These are phyloP conservation scores for Physella acuta DNA, from an alignment of 1,140 invertebrate species.

Conservation along the genomic window DNA sequence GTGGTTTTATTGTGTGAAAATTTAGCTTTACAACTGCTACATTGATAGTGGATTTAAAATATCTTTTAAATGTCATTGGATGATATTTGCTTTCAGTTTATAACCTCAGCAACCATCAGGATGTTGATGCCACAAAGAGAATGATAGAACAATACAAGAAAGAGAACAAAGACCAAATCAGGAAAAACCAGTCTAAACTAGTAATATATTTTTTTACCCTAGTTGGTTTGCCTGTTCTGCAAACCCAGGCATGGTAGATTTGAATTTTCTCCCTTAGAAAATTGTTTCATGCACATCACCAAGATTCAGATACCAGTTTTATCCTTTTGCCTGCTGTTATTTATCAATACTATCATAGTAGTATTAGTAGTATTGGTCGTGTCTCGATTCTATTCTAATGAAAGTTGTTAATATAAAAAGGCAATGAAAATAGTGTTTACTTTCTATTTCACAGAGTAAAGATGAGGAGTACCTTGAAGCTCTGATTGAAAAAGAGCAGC, in stretches of 20 bases:
- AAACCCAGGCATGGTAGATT: no score
- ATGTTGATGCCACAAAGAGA: slow-evolving; percentile 85
- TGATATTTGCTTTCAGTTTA: slow-evolving; percentile 67
- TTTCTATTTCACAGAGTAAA: slow-evolving; percentile 57
- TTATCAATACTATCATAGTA: no score
- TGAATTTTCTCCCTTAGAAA: no score
- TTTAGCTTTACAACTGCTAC: no score
- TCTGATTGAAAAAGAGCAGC: slow-evolving; percentile 78
- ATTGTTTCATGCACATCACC: no score
- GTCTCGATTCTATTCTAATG: not conserved
- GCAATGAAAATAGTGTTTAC: no score
- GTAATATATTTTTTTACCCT: no score
- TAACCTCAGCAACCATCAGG: slow-evolving; percentile 88
- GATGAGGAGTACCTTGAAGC: slow-evolving; percentile 74
- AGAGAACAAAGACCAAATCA: slow-evolving; percentile 87
- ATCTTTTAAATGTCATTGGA: not conserved
- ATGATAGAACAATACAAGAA: slow-evolving; percentile 92
- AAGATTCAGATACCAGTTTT: no score
- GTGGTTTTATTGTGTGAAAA: no score
- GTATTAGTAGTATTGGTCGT: not conserved
- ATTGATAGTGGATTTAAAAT: no score
- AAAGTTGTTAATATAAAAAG: not conserved
- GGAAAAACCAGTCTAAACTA: slow-evolving; percentile 70
- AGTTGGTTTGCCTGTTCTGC: no score
- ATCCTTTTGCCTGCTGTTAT: no score